Evolutionary conservation across 2,113 vertebrate species (phyloP), one percentile per base, ranked within the genome.

Genomic region (Salvelinus sp.): DNA sequence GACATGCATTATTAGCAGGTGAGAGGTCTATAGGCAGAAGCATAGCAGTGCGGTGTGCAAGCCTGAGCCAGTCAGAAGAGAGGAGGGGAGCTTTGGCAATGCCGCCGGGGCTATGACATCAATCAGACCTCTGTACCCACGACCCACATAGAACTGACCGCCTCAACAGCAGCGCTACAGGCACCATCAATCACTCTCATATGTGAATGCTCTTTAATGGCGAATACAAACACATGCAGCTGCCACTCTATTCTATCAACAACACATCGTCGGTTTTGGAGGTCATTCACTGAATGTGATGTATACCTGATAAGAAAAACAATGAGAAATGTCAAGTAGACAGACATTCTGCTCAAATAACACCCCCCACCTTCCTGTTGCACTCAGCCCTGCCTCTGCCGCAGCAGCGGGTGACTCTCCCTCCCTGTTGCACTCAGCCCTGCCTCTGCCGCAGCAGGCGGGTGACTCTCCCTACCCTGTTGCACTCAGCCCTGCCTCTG

Each of bases 301-400:
- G 4, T 63, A 6, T 22, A 9, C 62, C 22, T 18, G 38, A 10
- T 33, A 57, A 20, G 50, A 28, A 23, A 71, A 69, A 63, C 20
- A 62, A 67, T 69, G 44, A 16, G n/a, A 27, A 72, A 73, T 67
- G 48, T 73, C 25, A 62, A 66, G 67, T 72, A 50, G 30, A 62
- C 63, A 33, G 33, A 33, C 33, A 33, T 33, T 33, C 33, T 33
- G 33, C 6, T 33, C 33, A 33, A 33, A 1, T 33, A 33, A 33
- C 33, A 33, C 33, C 33, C 6, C 28, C 33, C 33, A 33, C 33
- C 33, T 44, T 7, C 7, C 7, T 23, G 23, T 23, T 23, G 23
- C 23, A 23, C 23, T 23, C 23, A 23, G 23, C 23, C 23, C 23
- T 23, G 23, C 23, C 23, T 23, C 23, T 23, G 23, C 23, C 23